Percentiles rank a stretch among this genome's conserved stretches.
Evolutionary conservation across 2,797 vertebrate genomes (phyloP).

Genomic region (Balearica regulorum): DNA sequence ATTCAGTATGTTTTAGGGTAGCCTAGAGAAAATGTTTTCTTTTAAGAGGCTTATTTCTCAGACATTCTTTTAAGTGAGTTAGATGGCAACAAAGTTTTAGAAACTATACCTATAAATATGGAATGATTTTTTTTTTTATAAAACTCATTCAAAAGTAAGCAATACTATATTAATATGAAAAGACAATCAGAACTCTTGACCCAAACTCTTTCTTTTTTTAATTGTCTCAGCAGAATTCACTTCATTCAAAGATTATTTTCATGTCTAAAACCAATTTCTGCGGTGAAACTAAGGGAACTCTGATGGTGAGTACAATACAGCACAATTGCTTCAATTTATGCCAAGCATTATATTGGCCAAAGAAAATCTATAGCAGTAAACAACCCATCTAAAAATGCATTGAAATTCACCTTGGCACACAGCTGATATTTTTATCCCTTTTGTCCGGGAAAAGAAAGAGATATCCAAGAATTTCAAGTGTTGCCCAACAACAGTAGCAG

Average conservation of each 20-base stretch:
- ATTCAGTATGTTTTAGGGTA: conserved; percentile 65
- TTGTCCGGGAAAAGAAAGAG: not conserved
- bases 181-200: conserved; percentile 33
- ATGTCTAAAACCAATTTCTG: conserved; percentile 53
- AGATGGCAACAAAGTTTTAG: conserved; percentile 55
- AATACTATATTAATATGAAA: conserved; percentile 9
- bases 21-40: conserved; percentile 59
- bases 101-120: conserved; percentile 60
- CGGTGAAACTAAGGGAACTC: not conserved
- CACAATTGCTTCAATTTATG: conserved; percentile 49
- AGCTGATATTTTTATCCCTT: not conserved
- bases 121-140: not conserved
- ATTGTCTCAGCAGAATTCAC: conserved; percentile 60
- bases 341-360: not conserved
- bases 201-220: conserved; percentile 45
- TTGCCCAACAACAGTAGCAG: not conserved
- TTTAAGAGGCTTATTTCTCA: conserved; percentile 67
- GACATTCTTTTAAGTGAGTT: conserved; percentile 67
- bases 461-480: not conserved
- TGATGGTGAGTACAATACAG: conserved; percentile 14
- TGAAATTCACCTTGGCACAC: not conserved
- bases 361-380: conserved; percentile 9
- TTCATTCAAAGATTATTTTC: conserved; percentile 37
- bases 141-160: conserved; percentile 4
- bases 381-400: not conserved